Evolutionary conservation across 2,797 vertebrate genomes (phyloP), one percentile per base, ranked within the genome.

Genomic region (Sebastes itinus): DNA sequence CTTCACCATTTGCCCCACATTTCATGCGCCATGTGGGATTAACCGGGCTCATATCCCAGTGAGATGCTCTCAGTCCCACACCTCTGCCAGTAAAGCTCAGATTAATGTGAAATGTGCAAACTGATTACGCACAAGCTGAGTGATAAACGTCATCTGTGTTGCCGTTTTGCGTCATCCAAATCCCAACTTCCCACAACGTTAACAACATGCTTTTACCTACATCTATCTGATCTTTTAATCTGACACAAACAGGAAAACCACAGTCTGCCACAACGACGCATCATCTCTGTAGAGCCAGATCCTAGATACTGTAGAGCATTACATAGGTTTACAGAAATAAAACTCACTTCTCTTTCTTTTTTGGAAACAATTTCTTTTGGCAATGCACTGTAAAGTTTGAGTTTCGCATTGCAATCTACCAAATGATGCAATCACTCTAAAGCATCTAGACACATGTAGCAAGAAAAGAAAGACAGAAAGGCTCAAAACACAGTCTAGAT

Each of bases 101-200:
- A 92, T 91, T 88, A 91, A 85, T 72, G 60, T n/a, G 67, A 82
- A 85, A 84, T 58, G 75, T 70, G 75, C 77, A 78, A 62, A 86
- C 73, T 46, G 81, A 84, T 82, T 83, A 81, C 82, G 72, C 76
- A 82, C 83, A 78, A 8, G 23, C 46, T 27, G 33, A 58, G 27
- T 12, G 12, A 60, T 32, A 27, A 30, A 76, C 27, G 67, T 82
- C 90, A 86, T 82, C 56, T 1, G 8, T 7, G 22, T 27, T 28
- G 12, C 25, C 6, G 7, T 27, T 83, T 59, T 80, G 67, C 85
- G 25, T 92, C 87, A 92, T 72, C 58, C 18, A 82, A 84, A 90
- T 82, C 67, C 61, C 56, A 58, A 64, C 54, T 84, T 85, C 42
- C 81, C 30, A 66, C 65, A 64, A 77, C 66, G 56, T 72, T 66